Percentiles rank a stretch among this genome's conserved stretches.
These are phyloP conservation scores for Heteromurus nitidus DNA, from an alignment of 2,888 invertebrate species.

Conservation along the genomic window DNA sequence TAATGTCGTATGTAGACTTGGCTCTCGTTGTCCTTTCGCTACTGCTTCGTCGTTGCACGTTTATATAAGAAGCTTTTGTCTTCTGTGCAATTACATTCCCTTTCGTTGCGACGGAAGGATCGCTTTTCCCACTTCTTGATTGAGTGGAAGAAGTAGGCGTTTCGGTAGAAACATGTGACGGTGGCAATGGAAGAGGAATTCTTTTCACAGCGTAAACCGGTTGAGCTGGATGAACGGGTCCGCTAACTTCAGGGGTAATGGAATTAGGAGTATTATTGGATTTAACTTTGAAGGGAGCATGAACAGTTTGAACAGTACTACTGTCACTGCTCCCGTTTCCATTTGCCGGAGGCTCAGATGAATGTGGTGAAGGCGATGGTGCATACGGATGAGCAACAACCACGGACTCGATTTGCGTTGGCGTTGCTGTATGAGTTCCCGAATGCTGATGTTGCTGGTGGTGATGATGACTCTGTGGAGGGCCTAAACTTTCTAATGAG, in stretches of 20 bases:
- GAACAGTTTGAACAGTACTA: conserved; percentile 19
- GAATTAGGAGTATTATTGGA: not conserved
- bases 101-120: too few species aligned
- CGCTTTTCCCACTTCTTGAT: too few species aligned
- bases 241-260: not conserved
- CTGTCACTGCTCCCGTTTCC: conserved; percentile 28
- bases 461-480: conserved; percentile 13
- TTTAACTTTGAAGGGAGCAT: conserved; percentile 28
- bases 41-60: too few species aligned
- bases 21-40: too few species aligned
- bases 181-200: conserved; percentile 49
- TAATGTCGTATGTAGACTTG: too few species aligned
- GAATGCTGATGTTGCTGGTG: conserved; percentile 31
- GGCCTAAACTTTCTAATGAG: not conserved
- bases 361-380: not conserved
- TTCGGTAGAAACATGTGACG: conserved; percentile 16
- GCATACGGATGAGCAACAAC: conserved; percentile 41
- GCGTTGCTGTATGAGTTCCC: not conserved
- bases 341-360: conserved; percentile 34
- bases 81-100: too few species aligned
- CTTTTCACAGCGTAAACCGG: conserved; percentile 66
- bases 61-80: too few species aligned
- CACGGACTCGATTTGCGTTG: conserved; percentile 31
- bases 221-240: not conserved
- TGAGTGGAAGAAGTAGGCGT: too few species aligned